These are phyloP conservation scores for Drosophila melanocephala DNA, from an alignment of 2,888 invertebrate species.

Conservation along the genomic window DNA sequence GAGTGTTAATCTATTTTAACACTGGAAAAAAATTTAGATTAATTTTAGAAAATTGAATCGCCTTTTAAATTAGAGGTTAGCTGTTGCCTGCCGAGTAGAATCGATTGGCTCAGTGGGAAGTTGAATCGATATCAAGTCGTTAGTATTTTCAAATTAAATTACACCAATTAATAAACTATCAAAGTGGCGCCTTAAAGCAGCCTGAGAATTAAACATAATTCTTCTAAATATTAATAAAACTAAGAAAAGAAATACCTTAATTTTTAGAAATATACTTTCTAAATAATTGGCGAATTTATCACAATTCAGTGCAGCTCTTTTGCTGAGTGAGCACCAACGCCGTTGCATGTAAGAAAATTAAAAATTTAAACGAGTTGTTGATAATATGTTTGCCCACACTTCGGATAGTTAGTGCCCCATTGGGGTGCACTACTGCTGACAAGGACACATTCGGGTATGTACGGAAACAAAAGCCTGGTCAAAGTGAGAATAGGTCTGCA, in stretches of 20 bases:
- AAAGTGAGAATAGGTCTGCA: conserved; percentile 23
- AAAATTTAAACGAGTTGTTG: conserved; percentile 54
- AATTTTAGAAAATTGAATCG: not conserved
- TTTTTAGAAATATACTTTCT: no score
- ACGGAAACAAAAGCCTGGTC: conserved; percentile 3
- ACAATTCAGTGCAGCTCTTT: not conserved
- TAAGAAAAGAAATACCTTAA: no score
- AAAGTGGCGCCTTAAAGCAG: not conserved
- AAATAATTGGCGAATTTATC: no score
- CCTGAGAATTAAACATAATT: not conserved
- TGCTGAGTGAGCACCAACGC: not conserved
- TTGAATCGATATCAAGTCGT: no score
- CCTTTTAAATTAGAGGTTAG: not conserved
- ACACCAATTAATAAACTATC: not conserved
- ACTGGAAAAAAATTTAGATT: not conserved
- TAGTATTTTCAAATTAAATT: not conserved
- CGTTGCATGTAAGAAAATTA: conserved; percentile 26
- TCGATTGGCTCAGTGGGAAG: not conserved
- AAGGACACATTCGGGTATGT: not conserved
- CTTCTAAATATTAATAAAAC: no score
- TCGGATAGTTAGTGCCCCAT: not conserved
- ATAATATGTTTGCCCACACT: conserved; percentile 17
- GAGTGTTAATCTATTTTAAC: conserved; percentile 57
- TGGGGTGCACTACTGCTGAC: not conserved
- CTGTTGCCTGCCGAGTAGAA: not conserved